A percentile compares a stretch with the other conserved stretches of the same genome.
These are phyloP conservation scores for Brachyhypopomus occidentalis DNA, from an alignment of 2,113 vertebrate species.

Conservation along the genomic window DNA sequence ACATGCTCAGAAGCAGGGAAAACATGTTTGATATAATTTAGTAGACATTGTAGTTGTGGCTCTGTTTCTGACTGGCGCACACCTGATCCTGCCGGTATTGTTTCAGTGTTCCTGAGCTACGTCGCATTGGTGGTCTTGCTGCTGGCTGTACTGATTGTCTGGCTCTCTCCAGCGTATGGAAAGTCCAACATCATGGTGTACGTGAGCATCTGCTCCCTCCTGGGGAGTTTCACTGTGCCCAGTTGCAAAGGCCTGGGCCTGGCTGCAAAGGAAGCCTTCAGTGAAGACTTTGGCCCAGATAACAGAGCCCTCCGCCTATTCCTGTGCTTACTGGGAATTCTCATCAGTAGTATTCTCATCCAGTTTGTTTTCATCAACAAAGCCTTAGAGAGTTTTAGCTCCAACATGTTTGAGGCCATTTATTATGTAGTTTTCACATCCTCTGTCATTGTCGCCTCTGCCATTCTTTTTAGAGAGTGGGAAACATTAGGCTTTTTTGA, in stretches of 20 bases:
- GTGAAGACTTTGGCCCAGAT: constrained; percentile 71
- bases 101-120: constrained; percentile 88
- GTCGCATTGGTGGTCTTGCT: constrained; percentile 83
- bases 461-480: constrained; percentile 95
- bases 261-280: constrained; percentile 83
- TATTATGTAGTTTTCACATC: constrained; percentile 95
- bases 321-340: constrained; percentile 81
- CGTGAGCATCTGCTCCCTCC: constrained; percentile 90
- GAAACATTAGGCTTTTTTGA: constrained; percentile 81
- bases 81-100: constrained; percentile 15
- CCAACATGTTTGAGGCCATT: constrained; percentile 89
- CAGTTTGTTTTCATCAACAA: constrained; percentile 97
- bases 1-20: no score
- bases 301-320: constrained; percentile 81
- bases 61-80: background rate
- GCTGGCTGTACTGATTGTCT: constrained; percentile 85
- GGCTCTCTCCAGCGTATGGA: constrained; percentile 86
- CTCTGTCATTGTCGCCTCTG: constrained; percentile 85
- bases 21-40: no score
- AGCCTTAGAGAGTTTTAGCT: constrained; percentile 89
- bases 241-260: constrained; percentile 95
- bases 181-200: constrained; percentile 95
- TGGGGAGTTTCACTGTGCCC: constrained; percentile 95
- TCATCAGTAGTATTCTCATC: constrained; percentile 86
- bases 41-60: no score